phyloP scores from a whole-genome alignment of 2,888 invertebrate species.

The Magallana nippona region DNA sequence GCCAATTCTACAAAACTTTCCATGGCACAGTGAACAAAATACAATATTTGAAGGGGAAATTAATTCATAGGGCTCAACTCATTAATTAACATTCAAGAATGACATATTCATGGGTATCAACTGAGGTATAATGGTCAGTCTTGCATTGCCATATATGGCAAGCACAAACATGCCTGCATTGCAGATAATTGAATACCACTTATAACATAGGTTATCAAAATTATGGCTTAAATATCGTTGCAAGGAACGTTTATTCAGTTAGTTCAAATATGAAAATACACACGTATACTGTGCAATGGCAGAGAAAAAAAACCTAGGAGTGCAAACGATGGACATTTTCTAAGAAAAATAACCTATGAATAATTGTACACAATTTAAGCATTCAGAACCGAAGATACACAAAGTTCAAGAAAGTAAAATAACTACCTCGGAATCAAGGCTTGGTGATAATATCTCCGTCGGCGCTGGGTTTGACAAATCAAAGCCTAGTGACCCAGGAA shows the following conservation, averaged over 20 bases:
- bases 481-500: slow-evolving; percentile 40
- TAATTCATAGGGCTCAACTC: too few relatives aligned
- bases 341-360: too few relatives aligned
- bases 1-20: neutral
- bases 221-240: neutral
- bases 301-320: too few relatives aligned
- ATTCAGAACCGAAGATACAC: neutral
- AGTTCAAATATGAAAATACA: too few relatives aligned
- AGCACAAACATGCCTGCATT: slow-evolving; percentile 31
- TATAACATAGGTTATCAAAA: neutral
- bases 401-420: neutral
- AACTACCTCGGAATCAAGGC: slow-evolving; percentile 61
- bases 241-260: too few relatives aligned
- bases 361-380: too few relatives aligned
- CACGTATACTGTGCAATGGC: too few relatives aligned
- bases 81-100: neutral
- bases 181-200: neutral
- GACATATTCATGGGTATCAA: neutral
- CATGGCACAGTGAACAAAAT: too few relatives aligned
- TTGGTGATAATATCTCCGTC: slow-evolving; percentile 45
- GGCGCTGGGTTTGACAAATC: slow-evolving; percentile 45
- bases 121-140: neutral
- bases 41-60: too few relatives aligned
- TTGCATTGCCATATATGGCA: slow-evolving; percentile 30
- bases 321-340: too few relatives aligned